Conservation (phyloP, 2,113 vertebrate species). For the Bos indicus region DNA sequence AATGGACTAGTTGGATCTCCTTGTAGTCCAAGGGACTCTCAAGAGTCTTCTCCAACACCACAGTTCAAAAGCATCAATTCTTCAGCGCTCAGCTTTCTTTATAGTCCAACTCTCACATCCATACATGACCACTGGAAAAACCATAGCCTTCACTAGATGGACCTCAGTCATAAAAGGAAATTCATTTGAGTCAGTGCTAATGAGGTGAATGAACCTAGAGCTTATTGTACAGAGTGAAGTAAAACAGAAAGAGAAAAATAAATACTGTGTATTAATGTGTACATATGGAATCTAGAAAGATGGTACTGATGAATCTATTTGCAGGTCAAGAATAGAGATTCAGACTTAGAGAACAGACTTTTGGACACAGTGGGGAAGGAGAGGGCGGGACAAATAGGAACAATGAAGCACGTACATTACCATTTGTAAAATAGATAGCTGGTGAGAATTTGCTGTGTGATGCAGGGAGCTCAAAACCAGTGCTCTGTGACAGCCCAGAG, state of each 20-base stretch:
- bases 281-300: neutral
- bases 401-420: neutral
- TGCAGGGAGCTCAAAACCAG: neutral
- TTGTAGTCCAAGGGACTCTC: too few relatives aligned
- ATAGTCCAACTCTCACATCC: too few relatives aligned
- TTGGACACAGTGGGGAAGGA: neutral
- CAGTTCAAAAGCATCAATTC: too few relatives aligned
- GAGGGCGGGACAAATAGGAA: neutral
- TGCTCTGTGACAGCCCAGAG: neutral
- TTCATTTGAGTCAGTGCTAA: neutral
- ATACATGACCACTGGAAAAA: too few relatives aligned
- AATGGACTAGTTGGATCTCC: too few relatives aligned
- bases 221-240: neutral
- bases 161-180: neutral
- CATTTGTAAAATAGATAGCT: neutral
- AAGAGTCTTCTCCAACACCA: too few relatives aligned
- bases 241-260: neutral
- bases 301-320: neutral
- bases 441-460: neutral
- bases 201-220: neutral
- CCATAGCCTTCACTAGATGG: too few relatives aligned
- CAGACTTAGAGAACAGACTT: neutral
- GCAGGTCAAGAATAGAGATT: neutral
- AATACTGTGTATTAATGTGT: neutral
- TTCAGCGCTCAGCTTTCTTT: rapidly evolving